Base-by-base conservation (phyloP, 2,888 invertebrate species). In the Calameuta idolon region DNA sequence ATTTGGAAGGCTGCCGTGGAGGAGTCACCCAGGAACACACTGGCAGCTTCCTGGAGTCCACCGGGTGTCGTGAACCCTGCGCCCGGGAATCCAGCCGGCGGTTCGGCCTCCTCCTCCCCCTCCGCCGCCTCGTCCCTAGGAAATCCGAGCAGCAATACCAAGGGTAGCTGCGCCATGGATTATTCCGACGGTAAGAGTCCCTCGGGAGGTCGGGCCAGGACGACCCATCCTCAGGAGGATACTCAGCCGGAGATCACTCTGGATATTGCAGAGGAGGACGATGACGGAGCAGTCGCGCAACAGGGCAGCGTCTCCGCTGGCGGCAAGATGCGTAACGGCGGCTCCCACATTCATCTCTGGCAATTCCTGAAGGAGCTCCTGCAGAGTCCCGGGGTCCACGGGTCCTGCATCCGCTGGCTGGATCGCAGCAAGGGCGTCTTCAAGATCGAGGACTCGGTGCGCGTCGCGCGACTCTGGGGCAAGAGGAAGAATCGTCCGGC, bases 391-490 rank as follows among this genome's bases (percentile, higher is more conserved):
- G 96, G 97, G 85, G 92, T 95, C 55, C 97, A 98, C 91, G 97
- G 98, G 15, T 96, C 97, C 5, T 99, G 98, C 90, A 99, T 99
- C 90, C 95, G 98, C 89, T 99, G 99, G 99, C 93, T 99, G 87
- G 98, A 99, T 92, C 95, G 98, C 89, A 94, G 94, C 92, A 97
- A 96, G 92, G 99, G 98, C 79, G 96, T 99, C 73, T 99, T 99
- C 94, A 99, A 99, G 93, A 99, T 99, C 91, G 99, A 99, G 92
- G 99, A 99, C 92, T 98, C 98, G 15, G 97, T 98, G 37, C 95
- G 97, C 85, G 98, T 99, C 76, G 99, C 99, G n/a, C 94, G 97
- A 85, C 94, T 98, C 77, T 99, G 99, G 99, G 99, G 99, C 81
- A 96, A 97, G 88, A 94, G 99, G 83, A 99, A 99, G 93, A 99